Percentiles rank a stretch among this genome's conserved stretches.
These are phyloP conservation scores for Tanytarsus gracilentus DNA, from an alignment of 2,888 invertebrate genomes.

Conservation along the genomic window DNA sequence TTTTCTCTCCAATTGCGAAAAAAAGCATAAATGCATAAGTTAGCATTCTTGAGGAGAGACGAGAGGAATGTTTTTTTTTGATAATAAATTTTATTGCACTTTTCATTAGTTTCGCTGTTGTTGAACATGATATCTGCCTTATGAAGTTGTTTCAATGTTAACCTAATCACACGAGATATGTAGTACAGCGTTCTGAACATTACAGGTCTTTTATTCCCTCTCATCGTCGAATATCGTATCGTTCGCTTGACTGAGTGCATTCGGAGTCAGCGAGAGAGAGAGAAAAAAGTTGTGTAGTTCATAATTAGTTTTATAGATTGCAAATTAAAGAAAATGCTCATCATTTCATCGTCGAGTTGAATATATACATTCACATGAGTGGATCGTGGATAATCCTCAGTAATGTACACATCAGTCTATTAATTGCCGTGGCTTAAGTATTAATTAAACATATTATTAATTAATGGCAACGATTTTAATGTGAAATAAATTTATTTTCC, in stretches of 20 bases:
- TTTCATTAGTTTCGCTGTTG: slow-evolving; percentile 18
- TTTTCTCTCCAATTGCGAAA: background rate
- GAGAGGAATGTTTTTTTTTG: background rate
- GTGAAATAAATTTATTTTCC: no score
- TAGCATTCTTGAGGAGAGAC: background rate
- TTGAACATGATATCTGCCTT: slow-evolving; percentile 11
- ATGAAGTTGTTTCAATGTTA: slow-evolving; percentile 10
- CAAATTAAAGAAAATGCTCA: slow-evolving; percentile 10
- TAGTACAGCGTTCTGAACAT: slow-evolving; percentile 6
- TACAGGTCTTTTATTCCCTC: background rate
- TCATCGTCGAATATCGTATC: background rate
- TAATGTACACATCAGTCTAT: no score
- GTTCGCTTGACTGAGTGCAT: background rate
- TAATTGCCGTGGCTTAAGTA: no score
- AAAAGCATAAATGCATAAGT: background rate
- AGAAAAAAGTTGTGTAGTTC: background rate
- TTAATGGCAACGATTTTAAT: no score
- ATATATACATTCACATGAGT: no score
- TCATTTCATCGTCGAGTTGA: no score
- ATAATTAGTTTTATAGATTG: slow-evolving; percentile 12
- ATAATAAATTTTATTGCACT: slow-evolving; percentile 18
- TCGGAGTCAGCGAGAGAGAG: background rate
- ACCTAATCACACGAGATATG: slow-evolving; percentile 12
- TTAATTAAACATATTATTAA: no score
- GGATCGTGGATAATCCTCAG: no score